Evolutionary conservation across 2,797 vertebrate species (phyloP).

Genomic region (Melanotaenia nigrans): DNA sequence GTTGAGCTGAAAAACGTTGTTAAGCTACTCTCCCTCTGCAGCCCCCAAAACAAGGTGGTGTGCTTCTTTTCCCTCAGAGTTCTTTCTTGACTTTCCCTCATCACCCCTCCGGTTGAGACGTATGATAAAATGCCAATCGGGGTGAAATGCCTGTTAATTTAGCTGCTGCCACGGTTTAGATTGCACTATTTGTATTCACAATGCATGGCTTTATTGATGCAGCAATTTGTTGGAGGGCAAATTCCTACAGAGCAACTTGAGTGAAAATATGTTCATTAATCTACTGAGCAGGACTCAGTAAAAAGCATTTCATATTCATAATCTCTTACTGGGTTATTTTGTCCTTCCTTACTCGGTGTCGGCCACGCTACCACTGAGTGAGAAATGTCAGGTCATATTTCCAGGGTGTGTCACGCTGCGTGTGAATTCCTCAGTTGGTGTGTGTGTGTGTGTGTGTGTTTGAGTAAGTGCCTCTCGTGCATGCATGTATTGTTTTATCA

Average conservation of each 20-base stretch:
- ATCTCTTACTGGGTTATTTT: constrained; percentile 68
- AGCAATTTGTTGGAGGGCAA: constrained; percentile 79
- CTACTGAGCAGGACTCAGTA: constrained; percentile 68
- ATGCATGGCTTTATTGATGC: constrained; percentile 77
- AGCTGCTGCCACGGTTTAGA: constrained; percentile 71
- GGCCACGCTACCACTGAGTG: constrained; percentile 52
- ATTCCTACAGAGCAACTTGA: constrained; percentile 73
- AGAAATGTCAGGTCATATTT: constrained; percentile 75
- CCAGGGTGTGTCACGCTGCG: constrained; percentile 56
- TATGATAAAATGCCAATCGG: constrained; percentile 76
- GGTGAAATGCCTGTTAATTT: constrained; percentile 78
- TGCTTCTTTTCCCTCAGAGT: constrained; percentile 49
- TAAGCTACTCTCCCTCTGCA: constrained; percentile 28
- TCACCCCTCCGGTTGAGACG: constrained; percentile 57
- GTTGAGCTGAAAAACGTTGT: constrained; percentile 64
- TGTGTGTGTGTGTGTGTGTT: constrained; percentile 19
- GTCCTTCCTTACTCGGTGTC: constrained; percentile 58
- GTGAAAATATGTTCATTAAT: constrained; percentile 81
- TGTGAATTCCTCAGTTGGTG: constrained; percentile 23
- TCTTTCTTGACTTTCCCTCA: constrained; percentile 70
- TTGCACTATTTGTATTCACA: constrained; percentile 78
- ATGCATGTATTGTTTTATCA: constrained; percentile 73
- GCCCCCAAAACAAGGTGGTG: constrained; percentile 36
- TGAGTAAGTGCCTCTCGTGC: constrained; percentile 47
- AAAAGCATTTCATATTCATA: constrained; percentile 77